A percentile compares a stretch with the other conserved stretches of the same genome.
Evolutionary conservation across 2,888 invertebrate genomes (phyloP).

Genomic region (Caenorhabditis sp.): DNA sequence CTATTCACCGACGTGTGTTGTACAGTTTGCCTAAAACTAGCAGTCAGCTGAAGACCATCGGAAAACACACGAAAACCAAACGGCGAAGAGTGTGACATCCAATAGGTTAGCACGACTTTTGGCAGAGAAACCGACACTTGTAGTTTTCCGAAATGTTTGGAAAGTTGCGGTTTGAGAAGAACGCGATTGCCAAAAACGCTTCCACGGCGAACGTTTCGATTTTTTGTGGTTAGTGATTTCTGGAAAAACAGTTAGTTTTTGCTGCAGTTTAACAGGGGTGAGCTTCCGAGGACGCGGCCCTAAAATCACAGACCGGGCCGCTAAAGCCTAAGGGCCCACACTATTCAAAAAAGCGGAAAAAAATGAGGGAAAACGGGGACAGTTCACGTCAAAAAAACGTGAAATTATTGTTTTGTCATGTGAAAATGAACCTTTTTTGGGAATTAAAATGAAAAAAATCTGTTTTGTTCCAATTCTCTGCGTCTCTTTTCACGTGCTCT

Average conservation of each 20-base stretch:
- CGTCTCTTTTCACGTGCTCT: too few species aligned
- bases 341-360: too few species aligned
- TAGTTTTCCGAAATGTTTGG: constrained; percentile 82
- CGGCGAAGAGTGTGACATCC: constrained; percentile 82
- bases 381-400: too few species aligned
- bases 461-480: too few species aligned
- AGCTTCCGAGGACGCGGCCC: too few species aligned
- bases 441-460: too few species aligned
- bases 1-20: constrained; percentile 32
- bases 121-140: constrained; percentile 86
- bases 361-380: too few species aligned
- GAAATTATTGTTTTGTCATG: too few species aligned
- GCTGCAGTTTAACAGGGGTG: too few species aligned
- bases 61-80: constrained; percentile 63
- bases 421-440: too few species aligned
- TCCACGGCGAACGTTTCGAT: constrained; percentile 91
- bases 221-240: constrained; percentile 81
- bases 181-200: constrained; percentile 84
- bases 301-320: too few species aligned
- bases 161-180: constrained; percentile 87
- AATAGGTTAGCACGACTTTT: constrained; percentile 83
- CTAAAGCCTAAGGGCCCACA: too few species aligned
- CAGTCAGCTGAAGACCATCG: constrained; percentile 55
- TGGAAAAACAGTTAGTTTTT: constrained; percentile 59
- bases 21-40: constrained; percentile 31